Evolutionary conservation across 2,113 vertebrate genomes (phyloP), one percentile per base, ranked within the genome.

Genomic region (Hippocampus mohnikei): DNA sequence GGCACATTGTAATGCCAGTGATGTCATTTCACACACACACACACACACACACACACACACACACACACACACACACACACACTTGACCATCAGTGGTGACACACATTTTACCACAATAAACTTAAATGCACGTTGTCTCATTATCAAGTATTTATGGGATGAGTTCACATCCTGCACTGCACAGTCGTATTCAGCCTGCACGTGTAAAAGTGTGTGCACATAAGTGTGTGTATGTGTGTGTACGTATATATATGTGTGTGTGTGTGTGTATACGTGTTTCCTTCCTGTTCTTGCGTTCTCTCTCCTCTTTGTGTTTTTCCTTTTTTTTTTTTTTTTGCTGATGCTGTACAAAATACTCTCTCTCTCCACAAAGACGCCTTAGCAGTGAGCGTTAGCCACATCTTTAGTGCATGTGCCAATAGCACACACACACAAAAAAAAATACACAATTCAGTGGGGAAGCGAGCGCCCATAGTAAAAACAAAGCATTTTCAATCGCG

Each of bases 351-450:
- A 81, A 60, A n/a, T 25, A 63, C 52, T 55, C 70, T 70, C 56
- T 55, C 70, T 70, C 81, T 74, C 61, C 42, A 58, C 63, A 77
- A 73, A 13, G 65, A 69, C 60, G 0, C 63, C 66, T 83, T 75
- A 69, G 81, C 58, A 72, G 75, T 85, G 79, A 84, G 79, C 63
- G 72, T 46, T 65, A 50, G 61, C 69, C 68, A 64, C 71, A 79
- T 33, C 56, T 60, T 69, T 41, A 68, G 42, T 29, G 37, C 58
- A 25, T n/a, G 48, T 73, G 60, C 70, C 69, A 70, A 46, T n/a
- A 41, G 9, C 10, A 27, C 44, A 67, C 33, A 42, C 71, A 60
- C 3, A n/a, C n/a, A 25, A 66, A 62, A 3, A 9, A 11, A 62
- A 21, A 5, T 13, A 72, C 23, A 68, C 37, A 64, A 16, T 15